phyloP scores from a whole-genome alignment of 2,888 invertebrate species.

The Nomada goodeniana region DNA sequence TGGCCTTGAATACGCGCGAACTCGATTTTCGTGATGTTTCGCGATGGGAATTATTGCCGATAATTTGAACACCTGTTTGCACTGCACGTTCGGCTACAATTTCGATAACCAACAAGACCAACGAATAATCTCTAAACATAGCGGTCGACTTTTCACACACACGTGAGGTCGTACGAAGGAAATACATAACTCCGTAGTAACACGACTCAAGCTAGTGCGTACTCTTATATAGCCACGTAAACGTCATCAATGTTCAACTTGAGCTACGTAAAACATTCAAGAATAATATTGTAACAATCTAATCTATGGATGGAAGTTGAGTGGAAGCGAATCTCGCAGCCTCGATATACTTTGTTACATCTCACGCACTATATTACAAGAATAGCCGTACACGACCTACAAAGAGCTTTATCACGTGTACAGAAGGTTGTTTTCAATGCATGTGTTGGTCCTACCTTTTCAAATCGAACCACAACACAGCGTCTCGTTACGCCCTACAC shows the following conservation, averaged over 20 bases:
- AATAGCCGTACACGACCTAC: slow-evolving; percentile 46
- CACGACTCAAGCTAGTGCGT: not conserved
- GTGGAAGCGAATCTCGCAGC: slow-evolving; percentile 16
- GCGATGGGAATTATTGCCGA: slow-evolving; percentile 20
- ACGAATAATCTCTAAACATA: not conserved
- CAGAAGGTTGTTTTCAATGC: slow-evolving; percentile 40
- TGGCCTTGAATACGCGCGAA: slow-evolving; percentile 64
- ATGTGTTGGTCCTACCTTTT: slow-evolving; percentile 60
- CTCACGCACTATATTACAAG: slow-evolving; percentile 46
- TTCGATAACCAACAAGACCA: not conserved
- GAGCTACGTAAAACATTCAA: not conserved
- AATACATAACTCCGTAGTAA: not conserved
- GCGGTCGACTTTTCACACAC: not conserved
- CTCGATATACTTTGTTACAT: slow-evolving; percentile 41
- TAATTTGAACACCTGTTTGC: slow-evolving; percentile 40
- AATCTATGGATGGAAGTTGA: slow-evolving; percentile 13
- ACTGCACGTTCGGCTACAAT: not conserved
- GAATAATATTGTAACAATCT: slow-evolving; percentile 19
- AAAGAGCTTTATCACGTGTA: slow-evolving; percentile 56
- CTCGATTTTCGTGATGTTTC: slow-evolving; percentile 37
- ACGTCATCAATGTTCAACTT: slow-evolving; percentile 10
- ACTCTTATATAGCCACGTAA: not conserved
- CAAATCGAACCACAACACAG: slow-evolving; percentile 54
- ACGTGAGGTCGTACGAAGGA: not conserved
- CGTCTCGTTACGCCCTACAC: slow-evolving; percentile 51